These are phyloP conservation scores for Tubulanus polymorphus DNA, from an alignment of 2,888 invertebrate genomes.

Conservation along the genomic window DNA sequence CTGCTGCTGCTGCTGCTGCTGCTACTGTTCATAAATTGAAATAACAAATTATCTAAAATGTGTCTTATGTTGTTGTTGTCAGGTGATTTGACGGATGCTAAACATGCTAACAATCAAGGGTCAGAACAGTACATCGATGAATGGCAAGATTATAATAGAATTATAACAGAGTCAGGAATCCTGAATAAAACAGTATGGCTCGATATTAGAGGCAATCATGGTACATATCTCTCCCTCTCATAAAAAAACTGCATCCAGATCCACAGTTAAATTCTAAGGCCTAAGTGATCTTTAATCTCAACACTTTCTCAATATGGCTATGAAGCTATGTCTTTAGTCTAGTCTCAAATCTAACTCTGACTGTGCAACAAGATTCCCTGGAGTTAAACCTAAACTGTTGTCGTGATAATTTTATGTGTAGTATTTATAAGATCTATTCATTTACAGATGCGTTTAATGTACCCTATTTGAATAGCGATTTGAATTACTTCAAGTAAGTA, in stretches of 20 bases:
- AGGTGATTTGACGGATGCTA: conserved; percentile 88
- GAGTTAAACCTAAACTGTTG: conserved; percentile 24
- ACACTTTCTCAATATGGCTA: too few relatives aligned
- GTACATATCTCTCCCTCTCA: too few relatives aligned
- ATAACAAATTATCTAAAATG: conserved; percentile 7
- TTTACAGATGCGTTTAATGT: conserved; percentile 85
- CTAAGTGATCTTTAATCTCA: too few relatives aligned
- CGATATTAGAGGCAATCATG: conserved; percentile 89
- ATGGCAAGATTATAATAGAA: conserved; percentile 74
- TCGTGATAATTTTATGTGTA: conserved; percentile 13
- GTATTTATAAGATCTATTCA: conserved; percentile 16
- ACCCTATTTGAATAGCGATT: conserved; percentile 63
- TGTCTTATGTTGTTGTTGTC: conserved; percentile 14
- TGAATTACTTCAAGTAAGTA: conserved; percentile 65
- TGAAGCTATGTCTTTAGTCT: too few relatives aligned
- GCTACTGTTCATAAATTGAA: conserved; percentile 6
- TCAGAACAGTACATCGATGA: conserved; percentile 77
- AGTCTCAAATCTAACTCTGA: too few relatives aligned
- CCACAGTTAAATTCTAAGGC: too few relatives aligned
- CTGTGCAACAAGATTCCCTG: too few relatives aligned
- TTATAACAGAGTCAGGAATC: conserved; percentile 65
- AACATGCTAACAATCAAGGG: conserved; percentile 71
- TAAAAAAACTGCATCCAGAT: too few relatives aligned
- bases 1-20: background rate
- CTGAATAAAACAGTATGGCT: conserved; percentile 73